Base-by-base conservation (phyloP, 2,797 vertebrate species). In the Semaprochilodus insignis region DNA sequence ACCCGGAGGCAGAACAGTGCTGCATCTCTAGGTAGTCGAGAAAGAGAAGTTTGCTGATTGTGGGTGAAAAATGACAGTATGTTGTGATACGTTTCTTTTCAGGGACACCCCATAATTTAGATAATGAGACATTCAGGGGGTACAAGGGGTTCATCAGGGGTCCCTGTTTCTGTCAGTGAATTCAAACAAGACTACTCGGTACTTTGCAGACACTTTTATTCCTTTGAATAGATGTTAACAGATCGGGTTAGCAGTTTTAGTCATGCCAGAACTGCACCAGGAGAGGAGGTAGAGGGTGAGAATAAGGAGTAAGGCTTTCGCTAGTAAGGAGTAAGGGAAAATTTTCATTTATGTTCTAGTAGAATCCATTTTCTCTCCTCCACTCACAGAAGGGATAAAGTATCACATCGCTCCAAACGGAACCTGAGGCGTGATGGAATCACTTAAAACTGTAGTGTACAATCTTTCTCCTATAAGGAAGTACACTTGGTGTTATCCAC, bases 161-260 rank as follows among this genome's bases (percentile, higher is more conserved):
- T 40, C 36, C 6, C 1, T 44, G 1, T 44, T 44, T 44, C 44
- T 44, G 44, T 5, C 44, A 48, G 44, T 10, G 44, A 1, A 21
- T n/a, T 59, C 6, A 54, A 54, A 10, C 23, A 62, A 27, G 59
- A 15, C 10, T 6, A 67, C 19, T 65, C 66, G 34, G 19, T 85
- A 78, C 78, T 76, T 44, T 83, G 83, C 79, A 80, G 40, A 67
- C 60, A 80, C 34, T n/a, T 85, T 87, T 87, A 87, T 87, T 87
- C 74, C 4, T 60, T 10, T 59, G 62, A 31, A 10, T 69, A 59
- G 44, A 69, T 31, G 7, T 55, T 55, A 63, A 63, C 19, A 76
- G 51, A 81, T 63, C 48, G 31, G 44, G 15, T 81, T 70, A 83
- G 81, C 2, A 4, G 54, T 81, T 76, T 81, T 83, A 87, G 78